Base-by-base conservation (phyloP, 2,797 vertebrate genomes). In the Tolypeutes matacus region DNA sequence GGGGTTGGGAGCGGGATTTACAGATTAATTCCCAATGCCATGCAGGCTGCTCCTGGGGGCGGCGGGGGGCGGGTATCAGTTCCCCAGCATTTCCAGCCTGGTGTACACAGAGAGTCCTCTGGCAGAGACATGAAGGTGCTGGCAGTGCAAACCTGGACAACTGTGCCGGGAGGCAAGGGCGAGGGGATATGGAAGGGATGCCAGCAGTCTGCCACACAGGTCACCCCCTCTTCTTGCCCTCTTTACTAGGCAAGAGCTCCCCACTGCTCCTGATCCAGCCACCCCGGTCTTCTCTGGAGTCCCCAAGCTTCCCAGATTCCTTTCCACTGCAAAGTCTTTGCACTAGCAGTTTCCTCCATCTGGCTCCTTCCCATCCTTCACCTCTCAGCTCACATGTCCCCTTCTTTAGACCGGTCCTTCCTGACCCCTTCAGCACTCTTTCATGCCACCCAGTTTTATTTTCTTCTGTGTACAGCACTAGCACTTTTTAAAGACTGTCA, bases 171-270 rank as follows among this genome's bases (percentile, higher is more conserved):
- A 2, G 18, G 25, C 14, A 2, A 49, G 39, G 34, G 56, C 34
- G 34, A 56, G 42, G 29, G 18, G 11, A 31, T 3, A 1, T 0
- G n/a, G 14, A 4, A 31, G 42, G 17, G 64, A 20, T 8, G 1
- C 49, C 36, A 1, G 8, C 36, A 46, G 23, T 27, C 14, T 25
- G 46, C 25, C 42, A 1, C 12, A 0, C 39, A 1, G 0, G 18
- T 29, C 49, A 69, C 8, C 65, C 17, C 31, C 46, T 42, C 36
- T 53, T 86, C 36, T 83, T 0, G 0, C 78, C 78, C 39, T 78
- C 36, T 65, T 51, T 34, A 3, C 69, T 83, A 62, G 17, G 53
- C 27, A 1, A 25, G 46, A 65, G 27, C 56, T 2, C 53, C 17
- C 25, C 34, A 14, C 46, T 39, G 62, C 58, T 58, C 82, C 46